These are phyloP conservation scores for Danaus melanippus DNA, from an alignment of 1,140 invertebrate species.

Conservation along the genomic window DNA sequence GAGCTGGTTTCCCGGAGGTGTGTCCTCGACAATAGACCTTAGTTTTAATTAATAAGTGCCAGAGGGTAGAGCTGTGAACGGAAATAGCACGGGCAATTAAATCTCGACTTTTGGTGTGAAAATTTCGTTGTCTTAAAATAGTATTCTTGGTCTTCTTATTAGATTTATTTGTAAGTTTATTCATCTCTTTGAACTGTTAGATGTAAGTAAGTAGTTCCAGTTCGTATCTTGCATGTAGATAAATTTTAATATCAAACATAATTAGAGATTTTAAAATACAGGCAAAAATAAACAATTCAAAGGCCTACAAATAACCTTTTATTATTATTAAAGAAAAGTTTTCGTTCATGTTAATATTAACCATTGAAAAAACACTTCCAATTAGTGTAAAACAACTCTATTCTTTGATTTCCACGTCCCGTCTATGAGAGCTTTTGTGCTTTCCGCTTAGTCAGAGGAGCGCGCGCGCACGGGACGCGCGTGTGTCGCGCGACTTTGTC, in stretches of 20 bases:
- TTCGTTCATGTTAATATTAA: too few relatives aligned
- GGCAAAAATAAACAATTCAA: too few relatives aligned
- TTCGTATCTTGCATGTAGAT: too few relatives aligned
- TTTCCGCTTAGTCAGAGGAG: conserved; percentile 48
- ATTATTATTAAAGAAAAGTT: too few relatives aligned
- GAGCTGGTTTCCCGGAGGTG: conserved; percentile 25
- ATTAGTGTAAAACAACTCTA: conserved; percentile 19
- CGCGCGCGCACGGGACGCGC: conserved; percentile 54
- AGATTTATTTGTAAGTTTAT: too few relatives aligned
- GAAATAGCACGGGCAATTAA: neutral
- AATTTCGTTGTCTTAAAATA: neutral
- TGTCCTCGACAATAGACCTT: conserved; percentile 39
- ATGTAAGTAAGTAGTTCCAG: too few relatives aligned
- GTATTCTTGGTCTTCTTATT: too few relatives aligned
- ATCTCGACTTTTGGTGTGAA: conserved; percentile 7
- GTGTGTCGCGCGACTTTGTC: conserved; percentile 31
- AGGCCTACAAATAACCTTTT: too few relatives aligned
- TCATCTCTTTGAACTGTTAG: too few relatives aligned
- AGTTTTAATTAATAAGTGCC: conserved; percentile 29
- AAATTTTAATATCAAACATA: too few relatives aligned
- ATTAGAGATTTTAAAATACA: too few relatives aligned
- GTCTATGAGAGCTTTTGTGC: conserved; percentile 15
- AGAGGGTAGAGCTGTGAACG: conserved; percentile 14
- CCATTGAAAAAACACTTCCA: conserved; percentile 11
- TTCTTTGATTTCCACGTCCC: conserved; percentile 19